Percentiles rank a stretch among this genome's conserved stretches.
Evolutionary conservation across 2,888 invertebrate genomes (phyloP).

Genomic region (Tetrapedia diversipes): DNA sequence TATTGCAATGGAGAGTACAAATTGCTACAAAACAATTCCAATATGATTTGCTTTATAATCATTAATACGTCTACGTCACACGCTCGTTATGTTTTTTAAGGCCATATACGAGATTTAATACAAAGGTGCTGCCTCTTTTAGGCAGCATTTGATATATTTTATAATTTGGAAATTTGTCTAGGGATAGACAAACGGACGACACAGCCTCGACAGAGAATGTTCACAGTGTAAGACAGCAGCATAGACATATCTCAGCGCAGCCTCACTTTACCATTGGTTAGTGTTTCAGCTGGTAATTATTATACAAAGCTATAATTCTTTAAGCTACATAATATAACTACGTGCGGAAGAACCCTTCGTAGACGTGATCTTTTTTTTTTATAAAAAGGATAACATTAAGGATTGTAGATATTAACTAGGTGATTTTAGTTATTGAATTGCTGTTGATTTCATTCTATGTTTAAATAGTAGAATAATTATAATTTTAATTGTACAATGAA

Average conservation of each 20-base stretch:
- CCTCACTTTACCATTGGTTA: conserved; percentile 69
- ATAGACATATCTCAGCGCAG: conserved; percentile 75
- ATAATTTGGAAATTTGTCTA: conserved; percentile 75
- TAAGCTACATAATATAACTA: conserved; percentile 44
- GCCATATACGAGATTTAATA: conserved; percentile 76
- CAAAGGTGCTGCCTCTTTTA: conserved; percentile 64
- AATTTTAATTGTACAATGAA: conserved; percentile 31
- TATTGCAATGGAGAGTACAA: conserved; percentile 74
- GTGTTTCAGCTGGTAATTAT: conserved; percentile 56
- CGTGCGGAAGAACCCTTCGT: conserved; percentile 62
- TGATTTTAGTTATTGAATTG: conserved; percentile 25
- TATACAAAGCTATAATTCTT: conserved; percentile 55
- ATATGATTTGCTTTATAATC: conserved; percentile 68
- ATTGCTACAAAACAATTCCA: conserved; percentile 77
- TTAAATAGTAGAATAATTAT: conserved; percentile 20
- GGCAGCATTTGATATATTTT: conserved; percentile 72
- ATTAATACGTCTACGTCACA: conserved; percentile 65
- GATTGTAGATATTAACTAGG: conserved; percentile 23
- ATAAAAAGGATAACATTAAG: conserved; percentile 30
- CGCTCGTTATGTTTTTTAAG: conserved; percentile 74
- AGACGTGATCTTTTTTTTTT: conserved; percentile 40
- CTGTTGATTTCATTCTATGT: conserved; percentile 10
- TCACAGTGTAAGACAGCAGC: conserved; percentile 77
- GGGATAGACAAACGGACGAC: conserved; percentile 73
- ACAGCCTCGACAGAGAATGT: conserved; percentile 80